These are phyloP conservation scores for Meiosimyza platycephala DNA, from an alignment of 2,888 invertebrate genomes.

Conservation along the genomic window DNA sequence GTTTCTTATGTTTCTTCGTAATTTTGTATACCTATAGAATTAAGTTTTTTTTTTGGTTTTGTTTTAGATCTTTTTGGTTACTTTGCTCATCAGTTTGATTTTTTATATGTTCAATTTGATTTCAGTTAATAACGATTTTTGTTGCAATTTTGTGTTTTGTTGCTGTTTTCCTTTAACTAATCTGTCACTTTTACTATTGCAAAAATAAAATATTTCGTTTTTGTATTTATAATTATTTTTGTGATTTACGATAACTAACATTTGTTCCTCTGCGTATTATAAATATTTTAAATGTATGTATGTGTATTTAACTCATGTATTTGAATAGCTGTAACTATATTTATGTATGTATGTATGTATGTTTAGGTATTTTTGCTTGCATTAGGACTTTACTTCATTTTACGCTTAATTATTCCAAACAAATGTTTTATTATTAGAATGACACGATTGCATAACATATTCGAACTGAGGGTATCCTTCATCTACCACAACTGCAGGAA, in stretches of 20 bases:
- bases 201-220: constrained; percentile 29
- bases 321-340: background rate
- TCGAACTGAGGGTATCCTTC: no score
- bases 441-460: no score
- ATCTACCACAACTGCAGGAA: no score
- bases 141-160: background rate
- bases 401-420: background rate
- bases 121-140: constrained; percentile 16
- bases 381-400: background rate
- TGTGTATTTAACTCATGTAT: background rate
- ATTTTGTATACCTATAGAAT: constrained; percentile 17
- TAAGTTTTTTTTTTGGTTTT: constrained; percentile 12
- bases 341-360: background rate
- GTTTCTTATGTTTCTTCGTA: constrained; percentile 39
- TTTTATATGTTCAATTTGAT: constrained; percentile 26
- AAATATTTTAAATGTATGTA: background rate
- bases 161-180: background rate
- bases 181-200: background rate
- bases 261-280: constrained; percentile 22
- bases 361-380: background rate
- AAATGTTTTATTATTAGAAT: background rate
- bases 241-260: constrained; percentile 3
- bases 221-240: background rate
- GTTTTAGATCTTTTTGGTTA: constrained; percentile 33
- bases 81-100: constrained; percentile 38